Conservation (phyloP, 2,797 vertebrate genomes). For the Leptoclinus maculatus region DNA sequence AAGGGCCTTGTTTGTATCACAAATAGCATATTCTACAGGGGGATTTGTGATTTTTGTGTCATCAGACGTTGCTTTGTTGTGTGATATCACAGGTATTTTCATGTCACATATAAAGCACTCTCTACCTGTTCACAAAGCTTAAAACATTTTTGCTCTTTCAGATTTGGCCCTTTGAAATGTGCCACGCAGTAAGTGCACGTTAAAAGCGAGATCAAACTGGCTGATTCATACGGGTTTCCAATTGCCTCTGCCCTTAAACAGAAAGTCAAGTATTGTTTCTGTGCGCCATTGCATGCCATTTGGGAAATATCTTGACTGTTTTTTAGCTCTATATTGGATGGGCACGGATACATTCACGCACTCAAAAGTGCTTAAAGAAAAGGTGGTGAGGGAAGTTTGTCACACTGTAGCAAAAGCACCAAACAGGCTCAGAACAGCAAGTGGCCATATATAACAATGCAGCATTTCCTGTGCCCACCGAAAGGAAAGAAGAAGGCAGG, state of each 20-base stretch:
- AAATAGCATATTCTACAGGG: constrained; percentile 57
- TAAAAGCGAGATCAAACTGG: constrained; percentile 40
- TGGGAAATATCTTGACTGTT: constrained; percentile 66
- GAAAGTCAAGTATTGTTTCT: constrained; percentile 64
- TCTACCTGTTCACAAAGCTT: constrained; percentile 39
- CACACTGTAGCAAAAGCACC: constrained; percentile 26
- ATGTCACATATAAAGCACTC: constrained; percentile 35
- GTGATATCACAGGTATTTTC: constrained; percentile 37
- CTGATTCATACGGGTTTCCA: constrained; percentile 53
- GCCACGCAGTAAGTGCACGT: constrained; percentile 15
- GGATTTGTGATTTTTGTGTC: constrained; percentile 52
- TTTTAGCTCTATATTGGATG: constrained; percentile 52
- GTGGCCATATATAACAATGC: constrained; percentile 51
- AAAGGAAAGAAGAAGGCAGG: constrained; percentile 36
- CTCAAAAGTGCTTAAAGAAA: constrained; percentile 50
- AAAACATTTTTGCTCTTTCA: constrained; percentile 42
- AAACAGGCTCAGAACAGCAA: constrained; percentile 41
- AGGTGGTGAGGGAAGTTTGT: constrained; percentile 46
- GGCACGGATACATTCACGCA: constrained; percentile 43
- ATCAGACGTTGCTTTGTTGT: constrained; percentile 54
- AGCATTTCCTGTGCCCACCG: constrained; percentile 33
- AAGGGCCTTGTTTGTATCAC: constrained; percentile 74
- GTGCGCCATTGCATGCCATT: constrained; percentile 39
- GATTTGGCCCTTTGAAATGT: constrained; percentile 40
- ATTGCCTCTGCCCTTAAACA: constrained; percentile 44